Evolutionary conservation across 1,140 invertebrate genomes (phyloP).

Genomic region (Dinoponera quadriceps): DNA sequence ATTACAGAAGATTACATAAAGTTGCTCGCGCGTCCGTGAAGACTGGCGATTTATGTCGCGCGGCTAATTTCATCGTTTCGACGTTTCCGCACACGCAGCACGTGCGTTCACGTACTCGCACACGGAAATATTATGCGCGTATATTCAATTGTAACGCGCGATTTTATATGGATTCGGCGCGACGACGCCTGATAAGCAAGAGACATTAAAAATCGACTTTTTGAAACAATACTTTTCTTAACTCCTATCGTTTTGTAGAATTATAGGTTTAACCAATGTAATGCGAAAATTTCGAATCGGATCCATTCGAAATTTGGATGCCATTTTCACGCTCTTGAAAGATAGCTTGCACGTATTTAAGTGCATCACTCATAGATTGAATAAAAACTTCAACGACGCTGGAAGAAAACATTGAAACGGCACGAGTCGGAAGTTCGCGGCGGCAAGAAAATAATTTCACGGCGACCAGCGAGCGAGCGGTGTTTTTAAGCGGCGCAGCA

Average conservation of each 20-base stretch:
- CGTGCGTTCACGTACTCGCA: conserved; percentile 8
- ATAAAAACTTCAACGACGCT: background rate
- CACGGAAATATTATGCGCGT: conserved; percentile 23
- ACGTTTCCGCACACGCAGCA: background rate
- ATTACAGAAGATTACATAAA: background rate
- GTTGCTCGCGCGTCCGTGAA: background rate
- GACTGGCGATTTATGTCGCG: background rate
- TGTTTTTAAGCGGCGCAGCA: background rate
- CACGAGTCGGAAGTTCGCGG: too few relatives aligned
- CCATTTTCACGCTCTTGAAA: too few relatives aligned
- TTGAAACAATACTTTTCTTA: too few relatives aligned
- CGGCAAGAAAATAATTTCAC: background rate
- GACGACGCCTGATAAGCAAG: too few relatives aligned
- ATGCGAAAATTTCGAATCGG: too few relatives aligned
- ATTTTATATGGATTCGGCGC: too few relatives aligned
- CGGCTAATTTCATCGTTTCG: background rate
- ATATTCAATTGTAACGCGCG: conserved; percentile 32
- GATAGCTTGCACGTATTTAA: too few relatives aligned
- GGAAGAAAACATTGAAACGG: background rate
- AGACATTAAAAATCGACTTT: too few relatives aligned
- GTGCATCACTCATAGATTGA: too few relatives aligned
- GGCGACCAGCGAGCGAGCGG: background rate
- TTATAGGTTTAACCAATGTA: too few relatives aligned
- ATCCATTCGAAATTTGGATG: too few relatives aligned
- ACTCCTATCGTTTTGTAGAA: too few relatives aligned